Evolutionary conservation across 30 jellyfish, hydroid and myxozoan species (phyloP).

Genomic region (Turritopsis dohrnii): DNA sequence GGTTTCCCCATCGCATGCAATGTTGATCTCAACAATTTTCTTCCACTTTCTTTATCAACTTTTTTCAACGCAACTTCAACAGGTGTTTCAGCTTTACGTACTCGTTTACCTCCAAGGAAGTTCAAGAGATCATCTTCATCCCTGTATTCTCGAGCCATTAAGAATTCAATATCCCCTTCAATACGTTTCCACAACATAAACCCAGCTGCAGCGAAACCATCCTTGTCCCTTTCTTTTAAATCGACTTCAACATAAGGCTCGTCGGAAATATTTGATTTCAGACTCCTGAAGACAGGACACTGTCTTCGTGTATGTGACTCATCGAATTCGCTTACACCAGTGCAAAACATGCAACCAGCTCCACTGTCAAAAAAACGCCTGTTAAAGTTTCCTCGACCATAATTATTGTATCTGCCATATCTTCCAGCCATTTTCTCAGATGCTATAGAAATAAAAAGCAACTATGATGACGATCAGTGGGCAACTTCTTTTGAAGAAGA

Average conservation of each 20-base stretch:
- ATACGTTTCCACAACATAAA: constrained; percentile 12
- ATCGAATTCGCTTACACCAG: background rate
- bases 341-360: constrained; percentile 12
- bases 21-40: background rate
- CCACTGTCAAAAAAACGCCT: background rate
- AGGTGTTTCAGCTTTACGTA: background rate
- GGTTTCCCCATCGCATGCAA: background rate
- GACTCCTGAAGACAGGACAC: background rate
- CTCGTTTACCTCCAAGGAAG: constrained; percentile 5
- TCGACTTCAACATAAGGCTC: background rate
- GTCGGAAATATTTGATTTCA: background rate
- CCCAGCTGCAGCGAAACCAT: constrained; percentile 18
- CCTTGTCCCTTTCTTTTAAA: background rate
- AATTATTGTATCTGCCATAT: background rate
- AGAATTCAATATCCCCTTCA: background rate
- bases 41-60: constrained; percentile 1
- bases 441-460: too few relatives aligned
- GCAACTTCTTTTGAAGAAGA: too few relatives aligned
- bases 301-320: background rate
- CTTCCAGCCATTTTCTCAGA: background rate
- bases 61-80: constrained; percentile 10
- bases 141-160: constrained; percentile 14
- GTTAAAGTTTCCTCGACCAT: background rate
- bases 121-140: background rate
- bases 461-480: too few relatives aligned